phyloP scores from a whole-genome alignment of 2,888 invertebrate species.

The Exocentrus adspersus region DNA sequence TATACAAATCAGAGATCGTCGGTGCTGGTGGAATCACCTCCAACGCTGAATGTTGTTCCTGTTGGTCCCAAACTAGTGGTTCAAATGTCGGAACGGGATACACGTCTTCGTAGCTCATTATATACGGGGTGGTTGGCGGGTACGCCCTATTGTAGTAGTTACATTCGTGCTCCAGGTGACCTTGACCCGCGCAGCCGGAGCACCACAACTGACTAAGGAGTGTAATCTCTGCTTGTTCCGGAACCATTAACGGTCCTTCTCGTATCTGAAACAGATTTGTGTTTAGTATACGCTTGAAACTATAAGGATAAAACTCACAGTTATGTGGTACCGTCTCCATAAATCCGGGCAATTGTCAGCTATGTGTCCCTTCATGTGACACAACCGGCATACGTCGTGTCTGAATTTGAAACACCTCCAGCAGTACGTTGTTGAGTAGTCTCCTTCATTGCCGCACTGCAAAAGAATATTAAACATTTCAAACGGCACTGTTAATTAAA shows the following conservation, averaged over 20 bases:
- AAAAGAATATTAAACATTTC: conserved; percentile 53
- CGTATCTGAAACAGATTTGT: conserved; percentile 53
- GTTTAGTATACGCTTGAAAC: no score
- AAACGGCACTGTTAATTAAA: no score
- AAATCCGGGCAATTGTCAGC: conserved; percentile 74
- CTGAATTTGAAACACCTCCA: conserved; percentile 69
- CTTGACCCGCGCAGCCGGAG: conserved; percentile 62
- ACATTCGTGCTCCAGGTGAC: conserved; percentile 60
- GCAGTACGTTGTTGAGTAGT: conserved; percentile 70
- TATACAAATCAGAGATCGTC: no score
- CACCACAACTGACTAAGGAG: conserved; percentile 58
- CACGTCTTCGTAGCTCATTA: conserved; percentile 49
- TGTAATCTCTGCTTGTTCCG: conserved; percentile 53
- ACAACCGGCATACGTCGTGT: conserved; percentile 68
- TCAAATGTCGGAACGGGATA: conserved; percentile 24
- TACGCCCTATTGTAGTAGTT: conserved; percentile 48
- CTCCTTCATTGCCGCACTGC: conserved; percentile 74
- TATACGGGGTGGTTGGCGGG: conserved; percentile 47
- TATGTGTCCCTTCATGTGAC: conserved; percentile 72
- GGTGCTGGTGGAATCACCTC: no score
- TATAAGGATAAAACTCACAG: no score
- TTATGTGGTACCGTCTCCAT: conserved; percentile 80
- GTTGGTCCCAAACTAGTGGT: background rate
- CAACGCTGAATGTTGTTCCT: no score
- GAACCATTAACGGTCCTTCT: conserved; percentile 51